Conservation (phyloP, 2,797 vertebrate genomes). For the Cryptoblepharus egeriae region DNA sequence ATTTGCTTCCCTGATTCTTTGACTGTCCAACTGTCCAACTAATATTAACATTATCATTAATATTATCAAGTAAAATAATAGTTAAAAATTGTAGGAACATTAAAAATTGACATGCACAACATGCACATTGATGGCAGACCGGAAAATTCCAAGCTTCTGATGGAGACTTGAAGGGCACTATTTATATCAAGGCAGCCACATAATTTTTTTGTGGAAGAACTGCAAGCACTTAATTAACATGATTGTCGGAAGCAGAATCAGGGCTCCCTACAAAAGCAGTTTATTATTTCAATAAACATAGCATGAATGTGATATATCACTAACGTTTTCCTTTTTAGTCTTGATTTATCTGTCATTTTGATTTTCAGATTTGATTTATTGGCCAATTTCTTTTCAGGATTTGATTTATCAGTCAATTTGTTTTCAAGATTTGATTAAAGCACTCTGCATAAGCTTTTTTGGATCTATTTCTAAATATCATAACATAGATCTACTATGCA, state of each 20-base stretch:
- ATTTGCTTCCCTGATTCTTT: too few species aligned
- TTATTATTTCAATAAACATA: conserved; percentile 68
- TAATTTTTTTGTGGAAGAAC: conserved; percentile 16
- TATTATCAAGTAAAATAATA: too few species aligned
- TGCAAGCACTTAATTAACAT: conserved; percentile 44
- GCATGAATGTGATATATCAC: conserved; percentile 57
- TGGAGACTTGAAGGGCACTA: background rate
- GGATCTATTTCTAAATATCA: conserved; percentile 73
- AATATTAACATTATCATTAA: too few species aligned
- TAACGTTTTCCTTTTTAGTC: conserved; percentile 69
- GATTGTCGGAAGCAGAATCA: conserved; percentile 16
- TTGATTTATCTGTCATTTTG: conserved; percentile 75
- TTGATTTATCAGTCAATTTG: conserved; percentile 76
- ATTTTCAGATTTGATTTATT: conserved; percentile 74
- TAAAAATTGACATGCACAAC: too few species aligned
- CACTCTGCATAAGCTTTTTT: conserved; percentile 68
- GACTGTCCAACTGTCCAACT: too few species aligned
- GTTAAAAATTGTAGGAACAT: too few species aligned
- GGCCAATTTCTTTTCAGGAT: conserved; percentile 72
- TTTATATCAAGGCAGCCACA: background rate
- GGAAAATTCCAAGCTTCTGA: background rate
- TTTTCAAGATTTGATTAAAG: conserved; percentile 78
- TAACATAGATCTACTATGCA: conserved; percentile 57
- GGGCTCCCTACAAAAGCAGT: conserved; percentile 29
- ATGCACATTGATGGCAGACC: too few species aligned